Base-by-base conservation (phyloP, 2,888 invertebrate species). In the Drosophila koepferae region DNA sequence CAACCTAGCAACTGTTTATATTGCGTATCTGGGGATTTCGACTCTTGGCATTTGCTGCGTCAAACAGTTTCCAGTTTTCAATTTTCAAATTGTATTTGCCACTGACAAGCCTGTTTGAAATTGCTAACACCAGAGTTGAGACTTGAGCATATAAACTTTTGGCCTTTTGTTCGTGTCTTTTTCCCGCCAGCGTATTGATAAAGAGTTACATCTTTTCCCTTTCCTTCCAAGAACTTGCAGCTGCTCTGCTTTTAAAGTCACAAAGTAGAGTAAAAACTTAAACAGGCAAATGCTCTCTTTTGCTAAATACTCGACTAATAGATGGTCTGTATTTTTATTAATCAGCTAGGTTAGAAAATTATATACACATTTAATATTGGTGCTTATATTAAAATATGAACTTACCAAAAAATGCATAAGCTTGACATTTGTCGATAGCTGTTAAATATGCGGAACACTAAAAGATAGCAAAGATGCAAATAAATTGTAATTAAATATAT, bases 51-150 rank as follows among this genome's bases (percentile, higher is more conserved):
- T 74, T 74, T 79, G 61, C 53, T 78, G 65, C 31, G 61, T 38
- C 53, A 44, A 60, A 61, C 74, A 85, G 46, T 68, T 72, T 64
- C 6, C 28, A 6, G 28, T 28, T 28, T 28, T 28, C 74, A 85
- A 44, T 66, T 72, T 64, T 80, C 64, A 40, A 61, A 77, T 68
- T 80, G 67, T 49, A 73, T 68, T 64, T 73, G 49, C 31, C 43
- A 48, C 44, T 40, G 40, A 51, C 59, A 43, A 49, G 59, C 71
- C 70, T 61, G 48, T 51, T 60, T 72, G 67, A 31, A 59, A 67
- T 72, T 56, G 62, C 46, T 4, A 54, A 16, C 66, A 61, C 55
- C 43, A 8, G 9, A 46, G 18, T 3, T 62, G 34, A 59, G 61
- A 58, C 59, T 53, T 56, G 28, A 77, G 62, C 56, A 56, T 67